Evolutionary conservation across 2,113 vertebrate species (phyloP).

Genomic region (Dasyurus viverrinus): DNA sequence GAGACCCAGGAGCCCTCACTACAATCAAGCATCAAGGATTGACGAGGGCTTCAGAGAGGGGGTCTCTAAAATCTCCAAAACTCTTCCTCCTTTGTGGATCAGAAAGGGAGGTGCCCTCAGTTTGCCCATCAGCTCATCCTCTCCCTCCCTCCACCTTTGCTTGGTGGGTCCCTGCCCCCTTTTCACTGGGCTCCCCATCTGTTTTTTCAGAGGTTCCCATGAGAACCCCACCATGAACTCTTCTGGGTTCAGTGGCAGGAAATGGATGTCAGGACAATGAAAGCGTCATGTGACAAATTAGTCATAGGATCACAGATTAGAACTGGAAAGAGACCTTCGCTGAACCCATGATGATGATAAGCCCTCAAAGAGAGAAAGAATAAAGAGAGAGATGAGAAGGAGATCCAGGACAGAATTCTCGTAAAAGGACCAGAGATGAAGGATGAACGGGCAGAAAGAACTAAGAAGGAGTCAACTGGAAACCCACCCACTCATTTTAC

Average conservation of each 20-base stretch:
- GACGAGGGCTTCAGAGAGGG: neutral
- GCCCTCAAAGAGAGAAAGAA: too few species aligned
- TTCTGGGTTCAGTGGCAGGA: neutral
- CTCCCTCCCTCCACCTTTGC: neutral
- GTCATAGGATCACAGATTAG: neutral
- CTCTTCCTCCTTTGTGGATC: neutral
- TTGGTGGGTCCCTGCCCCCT: neutral
- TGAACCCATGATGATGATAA: neutral
- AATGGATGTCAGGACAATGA: neutral
- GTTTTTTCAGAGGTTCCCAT: neutral
- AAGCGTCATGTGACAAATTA: neutral
- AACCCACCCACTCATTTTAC: too few species aligned
- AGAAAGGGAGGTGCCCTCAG: neutral
- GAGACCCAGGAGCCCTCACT: neutral
- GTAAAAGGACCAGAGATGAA: neutral
- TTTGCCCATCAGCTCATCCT: neutral
- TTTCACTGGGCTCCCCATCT: neutral
- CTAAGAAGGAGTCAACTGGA: too few species aligned
- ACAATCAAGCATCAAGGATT: neutral
- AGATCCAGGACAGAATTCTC: neutral
- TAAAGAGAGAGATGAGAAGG: neutral
- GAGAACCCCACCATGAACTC: too few species aligned
- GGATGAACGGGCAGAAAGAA: neutral
- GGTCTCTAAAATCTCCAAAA: neutral
- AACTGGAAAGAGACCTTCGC: neutral